Percentiles rank a stretch among this genome's conserved stretches.
These are phyloP conservation scores for Macrobrachium nipponense DNA, from an alignment of 1,140 invertebrate genomes.

Conservation along the genomic window DNA sequence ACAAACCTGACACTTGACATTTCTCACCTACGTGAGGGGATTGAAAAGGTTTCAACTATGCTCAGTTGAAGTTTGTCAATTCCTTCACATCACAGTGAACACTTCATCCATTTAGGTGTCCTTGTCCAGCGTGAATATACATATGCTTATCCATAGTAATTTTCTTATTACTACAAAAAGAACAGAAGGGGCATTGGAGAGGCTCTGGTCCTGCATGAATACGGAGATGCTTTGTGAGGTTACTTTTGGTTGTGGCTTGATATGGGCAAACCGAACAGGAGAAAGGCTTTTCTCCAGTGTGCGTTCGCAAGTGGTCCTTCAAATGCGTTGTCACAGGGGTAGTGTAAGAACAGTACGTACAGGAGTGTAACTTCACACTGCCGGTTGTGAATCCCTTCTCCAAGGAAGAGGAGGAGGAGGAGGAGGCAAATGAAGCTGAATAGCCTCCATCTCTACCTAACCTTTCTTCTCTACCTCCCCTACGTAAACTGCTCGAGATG, in stretches of 20 bases:
- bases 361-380: slow-evolving; percentile 43
- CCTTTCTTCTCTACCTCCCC: slow-evolving; percentile 39
- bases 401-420: too few species aligned
- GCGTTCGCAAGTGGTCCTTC: slow-evolving; percentile 53
- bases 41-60: background rate
- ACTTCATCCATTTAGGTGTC: background rate
- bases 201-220: slow-evolving; percentile 44
- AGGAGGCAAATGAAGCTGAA: background rate
- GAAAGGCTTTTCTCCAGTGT: slow-evolving; percentile 54
- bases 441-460: slow-evolving; percentile 25
- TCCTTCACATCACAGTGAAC: background rate
- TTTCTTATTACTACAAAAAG: slow-evolving; percentile 50
- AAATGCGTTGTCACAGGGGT: slow-evolving; percentile 54
- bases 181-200: slow-evolving; percentile 44
- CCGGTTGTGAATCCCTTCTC: slow-evolving; percentile 27
- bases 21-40: too few species aligned
- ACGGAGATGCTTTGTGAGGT: slow-evolving; percentile 45
- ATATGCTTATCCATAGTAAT: slow-evolving; percentile 46
- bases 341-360: slow-evolving; percentile 56
- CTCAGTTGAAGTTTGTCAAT: background rate
- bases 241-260: slow-evolving; percentile 54
- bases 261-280: slow-evolving; percentile 49
- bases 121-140: slow-evolving; percentile 25
- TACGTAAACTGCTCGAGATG: background rate
- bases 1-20: too few species aligned